Conservation (phyloP, 2,113 vertebrate genomes). For the Oreamnos americanus region DNA sequence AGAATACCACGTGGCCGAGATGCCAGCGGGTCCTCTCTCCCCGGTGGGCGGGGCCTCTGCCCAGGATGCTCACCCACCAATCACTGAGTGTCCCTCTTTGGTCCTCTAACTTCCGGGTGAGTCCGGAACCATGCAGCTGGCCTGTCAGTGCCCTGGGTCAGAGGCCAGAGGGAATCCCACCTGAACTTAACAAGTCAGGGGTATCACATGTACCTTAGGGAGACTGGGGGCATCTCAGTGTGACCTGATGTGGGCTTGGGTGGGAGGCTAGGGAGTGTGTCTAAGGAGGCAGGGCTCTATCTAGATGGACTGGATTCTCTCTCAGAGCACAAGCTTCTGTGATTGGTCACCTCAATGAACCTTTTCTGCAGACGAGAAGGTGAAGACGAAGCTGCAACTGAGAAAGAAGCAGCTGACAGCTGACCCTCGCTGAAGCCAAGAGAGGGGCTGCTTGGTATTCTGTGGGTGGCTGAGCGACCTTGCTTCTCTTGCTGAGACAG, state of each 20-base stretch:
- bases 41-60: no score
- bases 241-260: not conserved
- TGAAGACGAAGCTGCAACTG: accelerated
- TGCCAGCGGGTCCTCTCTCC: accelerated
- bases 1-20: not conserved
- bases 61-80: not conserved
- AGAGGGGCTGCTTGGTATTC: not conserved
- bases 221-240: not conserved
- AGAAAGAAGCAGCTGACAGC: not conserved
- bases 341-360: accelerated
- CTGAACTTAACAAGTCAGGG: accelerated
- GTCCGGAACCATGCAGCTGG: not conserved
- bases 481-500: not conserved
- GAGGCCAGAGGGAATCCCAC: not conserved
- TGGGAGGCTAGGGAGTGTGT: not conserved
- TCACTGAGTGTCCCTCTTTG: not conserved
- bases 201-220: accelerated
- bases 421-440: not conserved
- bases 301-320: not conserved
- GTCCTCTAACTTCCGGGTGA: not conserved
- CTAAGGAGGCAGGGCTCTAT: not conserved
- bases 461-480: accelerated
- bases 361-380: not conserved
- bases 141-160: accelerated
- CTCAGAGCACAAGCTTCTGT: no score